Percentiles rank a stretch among this genome's conserved stretches.
phyloP scores from a whole-genome alignment of 2,797 vertebrate genomes.

The Eulemur mongoz region DNA sequence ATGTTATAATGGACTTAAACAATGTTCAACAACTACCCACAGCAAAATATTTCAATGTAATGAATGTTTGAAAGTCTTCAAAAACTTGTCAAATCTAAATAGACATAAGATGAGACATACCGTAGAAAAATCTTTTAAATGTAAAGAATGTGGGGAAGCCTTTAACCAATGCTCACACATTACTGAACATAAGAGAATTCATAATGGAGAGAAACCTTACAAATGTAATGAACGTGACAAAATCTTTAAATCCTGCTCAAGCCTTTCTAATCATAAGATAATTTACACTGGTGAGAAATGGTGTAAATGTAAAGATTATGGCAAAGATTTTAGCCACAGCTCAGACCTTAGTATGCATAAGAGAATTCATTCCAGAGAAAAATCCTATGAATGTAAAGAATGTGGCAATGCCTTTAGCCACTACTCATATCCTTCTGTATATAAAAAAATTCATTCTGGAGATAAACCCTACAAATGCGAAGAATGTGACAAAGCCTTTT shows the following conservation, averaged over 20 bases:
- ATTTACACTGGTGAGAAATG: background rate
- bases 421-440: background rate
- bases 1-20: background rate
- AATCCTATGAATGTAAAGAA: background rate
- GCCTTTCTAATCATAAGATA: background rate
- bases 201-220: background rate
- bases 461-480: too few relatives aligned
- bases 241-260: background rate
- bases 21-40: background rate
- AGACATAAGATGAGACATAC: background rate
- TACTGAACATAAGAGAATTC: background rate
- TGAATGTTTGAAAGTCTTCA: background rate
- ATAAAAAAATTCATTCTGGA: background rate
- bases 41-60: background rate
- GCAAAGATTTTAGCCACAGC: background rate
- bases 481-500: too few relatives aligned
- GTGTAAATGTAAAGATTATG: background rate
- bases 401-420: background rate
- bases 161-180: background rate
- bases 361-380: background rate
- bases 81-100: background rate
- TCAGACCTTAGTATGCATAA: background rate
- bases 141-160: background rate
- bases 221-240: background rate
- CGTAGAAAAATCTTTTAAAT: background rate